Conservation (phyloP, 2,888 invertebrate species). For the Ectemnius continuus region DNA sequence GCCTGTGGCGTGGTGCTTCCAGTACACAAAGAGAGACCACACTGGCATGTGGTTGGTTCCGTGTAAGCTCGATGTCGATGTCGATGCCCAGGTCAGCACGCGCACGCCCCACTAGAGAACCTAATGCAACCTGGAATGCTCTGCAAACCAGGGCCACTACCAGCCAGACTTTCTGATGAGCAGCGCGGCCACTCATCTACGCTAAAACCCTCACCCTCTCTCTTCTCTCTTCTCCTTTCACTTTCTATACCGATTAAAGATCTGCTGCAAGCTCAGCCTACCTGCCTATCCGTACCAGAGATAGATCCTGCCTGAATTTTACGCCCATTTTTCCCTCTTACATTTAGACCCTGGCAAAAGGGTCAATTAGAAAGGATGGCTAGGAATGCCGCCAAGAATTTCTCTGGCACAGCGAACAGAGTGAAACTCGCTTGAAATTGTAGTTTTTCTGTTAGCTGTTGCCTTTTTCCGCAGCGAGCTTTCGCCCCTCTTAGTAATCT, state of each 20-base stretch:
- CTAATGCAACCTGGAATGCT: neutral
- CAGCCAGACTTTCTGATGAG: too few relatives aligned
- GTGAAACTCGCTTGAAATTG: neutral
- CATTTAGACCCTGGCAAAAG: neutral
- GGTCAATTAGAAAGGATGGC: too few relatives aligned
- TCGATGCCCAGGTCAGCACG: conserved; percentile 52
- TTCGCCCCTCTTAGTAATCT: neutral
- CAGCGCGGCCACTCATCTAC: too few relatives aligned
- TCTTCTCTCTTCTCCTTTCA: too few relatives aligned
- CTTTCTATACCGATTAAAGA: too few relatives aligned
- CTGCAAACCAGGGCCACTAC: conserved; percentile 10
- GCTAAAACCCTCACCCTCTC: too few relatives aligned
- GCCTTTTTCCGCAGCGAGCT: conserved; percentile 3
- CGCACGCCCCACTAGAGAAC: conserved; percentile 18
- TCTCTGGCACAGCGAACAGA: neutral
- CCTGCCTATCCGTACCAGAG: too few relatives aligned
- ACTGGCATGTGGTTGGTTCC: conserved; percentile 58
- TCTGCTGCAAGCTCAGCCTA: too few relatives aligned
- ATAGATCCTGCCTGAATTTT: neutral
- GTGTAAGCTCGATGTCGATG: conserved; percentile 57
- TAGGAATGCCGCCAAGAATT: neutral
- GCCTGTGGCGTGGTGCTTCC: neutral
- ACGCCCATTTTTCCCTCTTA: conserved; percentile 28
- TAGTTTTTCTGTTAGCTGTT: neutral
- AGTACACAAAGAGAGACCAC: conserved; percentile 61